Conservation (phyloP, 2,888 invertebrate genomes). For the Yponomeuta sedellus region DNA sequence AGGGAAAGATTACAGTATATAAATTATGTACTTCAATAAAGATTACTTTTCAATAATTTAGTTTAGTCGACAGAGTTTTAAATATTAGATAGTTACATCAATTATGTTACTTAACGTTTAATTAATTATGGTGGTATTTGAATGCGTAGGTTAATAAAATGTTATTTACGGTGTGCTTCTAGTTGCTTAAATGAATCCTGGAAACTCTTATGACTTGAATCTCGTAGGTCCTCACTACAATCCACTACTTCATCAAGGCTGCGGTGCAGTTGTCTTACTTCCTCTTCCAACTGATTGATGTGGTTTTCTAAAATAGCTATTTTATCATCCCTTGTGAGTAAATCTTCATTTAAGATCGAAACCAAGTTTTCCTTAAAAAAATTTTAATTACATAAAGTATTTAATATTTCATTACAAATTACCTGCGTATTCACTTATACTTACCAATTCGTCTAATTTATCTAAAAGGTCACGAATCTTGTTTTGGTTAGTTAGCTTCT, state of each 20-base stretch:
- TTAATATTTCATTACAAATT: neutral
- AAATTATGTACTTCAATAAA: too few species aligned
- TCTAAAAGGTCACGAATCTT: slow-evolving; percentile 46
- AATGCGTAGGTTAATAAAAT: neutral
- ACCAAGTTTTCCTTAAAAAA: neutral
- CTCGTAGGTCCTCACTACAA: slow-evolving; percentile 49
- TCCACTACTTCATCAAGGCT: slow-evolving; percentile 40
- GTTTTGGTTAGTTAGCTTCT: slow-evolving; percentile 41
- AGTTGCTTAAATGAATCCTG: slow-evolving; percentile 41
- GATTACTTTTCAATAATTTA: too few species aligned
- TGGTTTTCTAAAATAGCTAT: slow-evolving; percentile 59
- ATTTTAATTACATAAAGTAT: neutral
- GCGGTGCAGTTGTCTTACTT: slow-evolving; percentile 46
- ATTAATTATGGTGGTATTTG: too few species aligned
- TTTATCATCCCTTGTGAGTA: slow-evolving; percentile 46
- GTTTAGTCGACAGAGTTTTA: too few species aligned
- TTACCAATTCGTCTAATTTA: slow-evolving; percentile 54
- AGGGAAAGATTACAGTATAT: too few species aligned
- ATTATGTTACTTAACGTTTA: too few species aligned
- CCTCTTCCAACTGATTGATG: slow-evolving; percentile 55
- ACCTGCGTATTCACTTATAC: neutral
- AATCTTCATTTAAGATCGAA: slow-evolving; percentile 39
- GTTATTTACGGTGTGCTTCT: slow-evolving; percentile 60
- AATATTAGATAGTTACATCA: too few species aligned
- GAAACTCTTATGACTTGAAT: slow-evolving; percentile 17